Percentiles rank a stretch among this genome's conserved stretches.
Evolutionary conservation across 2,113 vertebrate species (phyloP).

Genomic region (Scomber colias): DNA sequence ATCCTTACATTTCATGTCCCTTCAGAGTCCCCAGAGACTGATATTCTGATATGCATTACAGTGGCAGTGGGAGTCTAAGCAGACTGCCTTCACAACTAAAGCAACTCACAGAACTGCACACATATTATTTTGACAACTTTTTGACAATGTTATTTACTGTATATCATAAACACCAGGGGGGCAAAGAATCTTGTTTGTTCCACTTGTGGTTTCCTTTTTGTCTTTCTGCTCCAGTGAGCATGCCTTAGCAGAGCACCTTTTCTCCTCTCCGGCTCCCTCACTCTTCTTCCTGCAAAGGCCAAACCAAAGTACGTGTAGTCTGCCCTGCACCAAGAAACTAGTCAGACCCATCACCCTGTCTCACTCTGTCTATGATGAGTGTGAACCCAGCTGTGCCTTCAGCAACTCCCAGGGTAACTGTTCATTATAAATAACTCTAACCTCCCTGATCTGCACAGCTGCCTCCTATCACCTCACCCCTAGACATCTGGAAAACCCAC

Average conservation of each 20-base stretch:
- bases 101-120: constrained; percentile 14
- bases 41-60: background rate
- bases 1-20: background rate
- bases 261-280: background rate
- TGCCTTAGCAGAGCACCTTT: constrained; percentile 17
- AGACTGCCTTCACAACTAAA: background rate
- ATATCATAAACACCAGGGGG: constrained; percentile 43
- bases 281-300: constrained; percentile 50
- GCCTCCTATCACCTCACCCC: constrained; percentile 35
- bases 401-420: constrained; percentile 44
- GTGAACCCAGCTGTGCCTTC: constrained; percentile 31
- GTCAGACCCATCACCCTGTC: constrained; percentile 21
- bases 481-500: constrained; percentile 43
- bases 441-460: constrained; percentile 56
- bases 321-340: constrained; percentile 18
- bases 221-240: constrained; percentile 56
- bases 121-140: constrained; percentile 53
- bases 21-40: constrained; percentile 17
- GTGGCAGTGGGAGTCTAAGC: background rate
- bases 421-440: constrained; percentile 62
- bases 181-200: constrained; percentile 60
- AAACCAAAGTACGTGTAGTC: constrained; percentile 39
- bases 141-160: constrained; percentile 53
- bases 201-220: constrained; percentile 49
- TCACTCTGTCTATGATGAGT: constrained; percentile 30